A percentile compares a stretch with the other conserved stretches of the same genome.
Conservation (phyloP, 2,888 invertebrate species). For the Xylota segnis region DNA sequence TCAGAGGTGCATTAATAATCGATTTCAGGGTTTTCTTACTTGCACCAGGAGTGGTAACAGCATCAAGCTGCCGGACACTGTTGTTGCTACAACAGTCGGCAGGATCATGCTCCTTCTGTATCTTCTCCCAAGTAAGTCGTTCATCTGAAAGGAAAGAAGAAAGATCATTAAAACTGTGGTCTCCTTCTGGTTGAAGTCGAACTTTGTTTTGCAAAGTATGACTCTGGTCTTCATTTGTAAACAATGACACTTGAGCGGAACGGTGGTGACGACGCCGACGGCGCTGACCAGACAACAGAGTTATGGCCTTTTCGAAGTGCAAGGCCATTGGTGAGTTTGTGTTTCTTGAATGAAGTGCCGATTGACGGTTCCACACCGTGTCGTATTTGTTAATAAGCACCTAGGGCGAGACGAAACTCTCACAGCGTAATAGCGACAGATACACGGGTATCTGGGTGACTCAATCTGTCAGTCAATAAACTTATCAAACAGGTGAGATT, state of each 20-base stretch:
- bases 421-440: background rate
- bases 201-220: constrained; percentile 19
- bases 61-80: constrained; percentile 47
- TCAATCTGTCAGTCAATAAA: constrained; percentile 55
- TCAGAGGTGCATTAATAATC: constrained; percentile 27
- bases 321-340: constrained; percentile 52
- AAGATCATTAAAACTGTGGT: constrained; percentile 54
- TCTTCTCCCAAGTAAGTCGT: constrained; percentile 20
- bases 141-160: constrained; percentile 55
- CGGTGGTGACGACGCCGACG: background rate
- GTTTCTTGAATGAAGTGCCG: constrained; percentile 62
- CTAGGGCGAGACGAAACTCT: constrained; percentile 2
- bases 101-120: constrained; percentile 40
- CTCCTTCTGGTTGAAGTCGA: constrained; percentile 9
- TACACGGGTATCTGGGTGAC: constrained; percentile 28
- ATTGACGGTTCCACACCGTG: constrained; percentile 25
- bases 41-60: constrained; percentile 62
- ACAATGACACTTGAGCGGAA: constrained; percentile 37
- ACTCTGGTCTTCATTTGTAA: constrained; percentile 57
- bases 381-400: constrained; percentile 3
- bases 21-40: constrained; percentile 57
- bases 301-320: constrained; percentile 56
- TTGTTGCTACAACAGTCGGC: constrained; percentile 29
- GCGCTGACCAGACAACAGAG: background rate
- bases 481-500: constrained; percentile 36